Percentiles rank a stretch among this genome's conserved stretches.
Conservation (phyloP, 2,888 invertebrate species). For the Nomada hirtipes region DNA sequence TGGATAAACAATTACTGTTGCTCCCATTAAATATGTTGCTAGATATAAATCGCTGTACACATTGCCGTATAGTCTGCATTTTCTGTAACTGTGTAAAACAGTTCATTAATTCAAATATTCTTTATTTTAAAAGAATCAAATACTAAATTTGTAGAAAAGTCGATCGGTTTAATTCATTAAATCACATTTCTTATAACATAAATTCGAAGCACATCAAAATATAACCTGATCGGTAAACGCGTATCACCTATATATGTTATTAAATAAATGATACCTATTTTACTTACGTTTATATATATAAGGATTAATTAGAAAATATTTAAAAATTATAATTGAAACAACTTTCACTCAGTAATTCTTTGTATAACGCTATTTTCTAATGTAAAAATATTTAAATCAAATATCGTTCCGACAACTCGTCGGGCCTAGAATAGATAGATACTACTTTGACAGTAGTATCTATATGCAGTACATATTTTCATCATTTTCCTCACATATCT, state of each 20-base stretch:
- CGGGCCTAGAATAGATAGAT: background rate
- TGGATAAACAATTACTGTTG: slow-evolving; percentile 19
- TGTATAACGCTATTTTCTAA: background rate
- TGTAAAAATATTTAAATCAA: background rate
- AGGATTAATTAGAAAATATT: background rate
- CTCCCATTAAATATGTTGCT: slow-evolving; percentile 4
- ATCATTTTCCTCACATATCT: background rate
- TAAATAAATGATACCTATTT: background rate
- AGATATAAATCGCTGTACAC: slow-evolving; percentile 18
- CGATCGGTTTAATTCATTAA: background rate
- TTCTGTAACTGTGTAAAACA: slow-evolving; percentile 33
- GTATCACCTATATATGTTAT: background rate
- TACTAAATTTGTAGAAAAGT: background rate
- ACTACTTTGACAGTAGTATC: background rate
- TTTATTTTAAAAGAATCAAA: background rate
- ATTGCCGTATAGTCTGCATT: slow-evolving; percentile 57
- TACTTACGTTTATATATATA: slow-evolving; percentile 1
- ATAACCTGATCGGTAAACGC: slow-evolving; percentile 27
- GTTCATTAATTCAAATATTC: background rate
- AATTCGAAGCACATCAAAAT: background rate
- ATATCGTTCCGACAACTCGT: background rate
- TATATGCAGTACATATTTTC: background rate
- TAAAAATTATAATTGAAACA: background rate
- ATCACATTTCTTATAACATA: background rate
- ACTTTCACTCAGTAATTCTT: background rate